A percentile compares a stretch with the other conserved stretches of the same genome.
Conservation (phyloP, 2,888 invertebrate genomes). For the Aquatica leii region DNA sequence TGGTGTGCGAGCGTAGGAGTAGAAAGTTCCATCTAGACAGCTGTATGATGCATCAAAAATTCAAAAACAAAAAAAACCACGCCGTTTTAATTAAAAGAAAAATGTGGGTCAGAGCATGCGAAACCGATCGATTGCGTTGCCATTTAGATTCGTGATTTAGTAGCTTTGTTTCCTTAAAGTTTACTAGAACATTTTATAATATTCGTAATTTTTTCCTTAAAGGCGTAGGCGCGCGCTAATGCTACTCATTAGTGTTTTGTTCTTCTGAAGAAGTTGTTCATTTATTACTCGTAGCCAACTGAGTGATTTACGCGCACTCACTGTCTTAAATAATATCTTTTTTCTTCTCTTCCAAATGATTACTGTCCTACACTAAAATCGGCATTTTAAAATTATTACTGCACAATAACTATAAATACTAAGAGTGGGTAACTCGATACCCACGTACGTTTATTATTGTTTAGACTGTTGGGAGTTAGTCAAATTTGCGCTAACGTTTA, state of each 20-base stretch:
- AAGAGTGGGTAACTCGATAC: not conserved
- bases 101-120: conserved; percentile 23
- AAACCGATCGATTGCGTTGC: conserved; percentile 29
- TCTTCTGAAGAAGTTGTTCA: conserved; percentile 52
- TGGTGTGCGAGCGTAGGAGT: conserved; percentile 55
- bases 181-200: conserved; percentile 6
- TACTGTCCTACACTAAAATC: conserved; percentile 17
- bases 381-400: no score
- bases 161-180: conserved; percentile 12
- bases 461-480: not conserved
- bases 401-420: no score
- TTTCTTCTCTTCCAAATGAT: conserved; percentile 21
- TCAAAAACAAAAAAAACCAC: conserved; percentile 10
- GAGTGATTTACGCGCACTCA: conserved; percentile 49
- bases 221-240: conserved; percentile 47
- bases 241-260: conserved; percentile 55
- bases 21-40: conserved; percentile 48
- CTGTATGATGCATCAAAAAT: not conserved
- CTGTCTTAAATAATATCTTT: conserved; percentile 36
- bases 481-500: not conserved
- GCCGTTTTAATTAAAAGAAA: not conserved
- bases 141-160: conserved; percentile 27
- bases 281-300: conserved; percentile 51
- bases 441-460: not conserved
- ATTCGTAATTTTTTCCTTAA: conserved; percentile 19